Base-by-base conservation (phyloP, 1,140 invertebrate genomes). In the Stegodyphus mimosarum region DNA sequence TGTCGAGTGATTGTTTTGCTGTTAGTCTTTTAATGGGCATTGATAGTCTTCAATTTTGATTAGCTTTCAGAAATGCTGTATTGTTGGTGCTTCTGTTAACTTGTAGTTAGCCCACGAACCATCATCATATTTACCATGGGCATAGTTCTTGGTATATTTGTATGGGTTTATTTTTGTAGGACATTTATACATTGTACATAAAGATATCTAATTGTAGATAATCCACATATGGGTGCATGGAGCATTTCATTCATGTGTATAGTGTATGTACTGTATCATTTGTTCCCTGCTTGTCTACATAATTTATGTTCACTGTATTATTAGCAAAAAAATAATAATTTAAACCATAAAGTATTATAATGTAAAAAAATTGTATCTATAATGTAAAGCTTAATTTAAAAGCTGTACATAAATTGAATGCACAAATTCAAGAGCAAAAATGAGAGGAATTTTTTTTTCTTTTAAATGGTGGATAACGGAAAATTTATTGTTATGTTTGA, bases 141-240 rank as follows among this genome's bases (percentile, higher is more conserved):
- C 55, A 63, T 69, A 84, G 79, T 73, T 81, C 79, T 80, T 84
- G 63, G 73, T 84, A 84, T 55, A 75, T 84, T 84, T 84, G 72
- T 84, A 75, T 84, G 81, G 72, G 81, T 84, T 84, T 84, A 84
- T 84, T 84, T 84, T 84, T 84, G 81, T 84, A 84, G 81, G 75
- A 69, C 72, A 72, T 76, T 76, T 84, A 84, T 84, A 84, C 81
- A 84, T 76, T 84, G 81, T 84, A 84, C 13, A 84, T 84, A 84
- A 7, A 76, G 75, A 75, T 63, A 64, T 52, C 75, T 70, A 74
- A 84, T 2, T 84, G 81, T 84, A 84, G 81, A 84, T 84, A 84
- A 74, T 83, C 74, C 74, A 67, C 67, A 72, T 50, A 50, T 73
- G 60, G 80, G 81, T 84, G 66, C 64, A 69, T 67, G 63, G 60